Conservation (phyloP, 2,113 vertebrate genomes). For the Sialia sialis region DNA sequence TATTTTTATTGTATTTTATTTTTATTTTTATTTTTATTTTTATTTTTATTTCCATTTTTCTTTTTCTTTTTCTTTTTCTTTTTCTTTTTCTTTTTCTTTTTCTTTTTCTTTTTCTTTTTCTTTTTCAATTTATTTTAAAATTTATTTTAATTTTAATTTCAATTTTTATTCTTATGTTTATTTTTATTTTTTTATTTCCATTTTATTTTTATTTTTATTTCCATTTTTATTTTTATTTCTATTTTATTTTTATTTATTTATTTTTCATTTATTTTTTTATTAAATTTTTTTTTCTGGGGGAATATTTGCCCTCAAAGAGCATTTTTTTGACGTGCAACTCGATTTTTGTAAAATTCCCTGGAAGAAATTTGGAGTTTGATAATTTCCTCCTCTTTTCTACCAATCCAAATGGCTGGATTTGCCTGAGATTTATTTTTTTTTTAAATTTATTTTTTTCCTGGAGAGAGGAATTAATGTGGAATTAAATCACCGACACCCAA, state of each 20-base stretch:
- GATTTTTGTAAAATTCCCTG: not conserved
- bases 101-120: not conserved
- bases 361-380: rapidly evolving
- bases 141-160: too few species aligned
- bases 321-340: not conserved
- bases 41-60: too few species aligned
- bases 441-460: not conserved
- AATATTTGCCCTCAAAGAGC: not conserved
- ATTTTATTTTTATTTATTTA: too few species aligned
- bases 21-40: too few species aligned
- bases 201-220: too few species aligned
- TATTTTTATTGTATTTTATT: too few species aligned
- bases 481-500: not conserved
- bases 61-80: not conserved
- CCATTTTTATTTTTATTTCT: too few species aligned
- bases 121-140: too few species aligned
- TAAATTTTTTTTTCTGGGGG: not conserved
- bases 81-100: too few species aligned
- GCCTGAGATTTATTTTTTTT: not conserved
- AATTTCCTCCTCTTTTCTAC: not conserved
- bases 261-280: too few species aligned
- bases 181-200: too few species aligned
- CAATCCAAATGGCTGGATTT: not conserved
- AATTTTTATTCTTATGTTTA: too few species aligned
- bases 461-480: not conserved